phyloP scores from a whole-genome alignment of 1,140 invertebrate genomes.

The Tyrophagus putrescentiae region DNA sequence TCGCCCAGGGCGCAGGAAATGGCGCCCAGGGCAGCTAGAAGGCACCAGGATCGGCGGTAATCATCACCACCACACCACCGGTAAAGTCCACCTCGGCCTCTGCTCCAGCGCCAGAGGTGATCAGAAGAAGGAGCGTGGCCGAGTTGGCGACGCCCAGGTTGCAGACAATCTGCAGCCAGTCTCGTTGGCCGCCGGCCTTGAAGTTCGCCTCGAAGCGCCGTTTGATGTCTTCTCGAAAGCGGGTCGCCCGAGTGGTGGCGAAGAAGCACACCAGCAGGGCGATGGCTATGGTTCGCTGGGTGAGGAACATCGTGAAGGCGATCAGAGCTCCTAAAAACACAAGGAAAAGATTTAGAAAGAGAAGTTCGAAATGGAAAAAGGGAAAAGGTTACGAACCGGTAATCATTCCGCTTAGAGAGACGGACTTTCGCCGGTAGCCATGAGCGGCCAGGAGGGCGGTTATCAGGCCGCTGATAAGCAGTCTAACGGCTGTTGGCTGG shows the following conservation, averaged over 20 bases:
- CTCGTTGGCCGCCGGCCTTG: slow-evolving; percentile 69
- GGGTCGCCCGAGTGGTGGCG: slow-evolving; percentile 63
- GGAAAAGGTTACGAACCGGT: slow-evolving; percentile 5
- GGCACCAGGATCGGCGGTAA: slow-evolving; percentile 52
- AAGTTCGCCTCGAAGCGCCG: slow-evolving; percentile 57
- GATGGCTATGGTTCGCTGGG: slow-evolving; percentile 57
- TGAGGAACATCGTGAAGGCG: slow-evolving; percentile 61
- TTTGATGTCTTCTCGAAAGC: slow-evolving; percentile 53
- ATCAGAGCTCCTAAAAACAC: slow-evolving; percentile 45
- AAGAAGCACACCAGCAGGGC: slow-evolving; percentile 62
- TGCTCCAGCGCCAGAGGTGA: slow-evolving; percentile 59
- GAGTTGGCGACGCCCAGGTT: slow-evolving; percentile 71
- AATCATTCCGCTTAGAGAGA: slow-evolving; percentile 8
- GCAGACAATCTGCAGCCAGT: slow-evolving; percentile 78
- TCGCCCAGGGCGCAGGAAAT: slow-evolving; percentile 72
- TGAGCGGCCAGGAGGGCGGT: background rate
- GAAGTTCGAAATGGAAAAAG: background rate
- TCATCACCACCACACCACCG: slow-evolving; percentile 53
- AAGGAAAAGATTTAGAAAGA: slow-evolving; percentile 3
- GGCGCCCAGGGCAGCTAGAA: slow-evolving; percentile 54
- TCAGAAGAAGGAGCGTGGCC: slow-evolving; percentile 57
- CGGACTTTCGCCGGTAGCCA: background rate
- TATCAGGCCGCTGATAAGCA: background rate
- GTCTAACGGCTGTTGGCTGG: slow-evolving; percentile 7
- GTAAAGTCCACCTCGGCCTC: slow-evolving; percentile 64